phyloP scores from a whole-genome alignment of 2,113 vertebrate genomes.

The Amphilophus citrinellus region DNA sequence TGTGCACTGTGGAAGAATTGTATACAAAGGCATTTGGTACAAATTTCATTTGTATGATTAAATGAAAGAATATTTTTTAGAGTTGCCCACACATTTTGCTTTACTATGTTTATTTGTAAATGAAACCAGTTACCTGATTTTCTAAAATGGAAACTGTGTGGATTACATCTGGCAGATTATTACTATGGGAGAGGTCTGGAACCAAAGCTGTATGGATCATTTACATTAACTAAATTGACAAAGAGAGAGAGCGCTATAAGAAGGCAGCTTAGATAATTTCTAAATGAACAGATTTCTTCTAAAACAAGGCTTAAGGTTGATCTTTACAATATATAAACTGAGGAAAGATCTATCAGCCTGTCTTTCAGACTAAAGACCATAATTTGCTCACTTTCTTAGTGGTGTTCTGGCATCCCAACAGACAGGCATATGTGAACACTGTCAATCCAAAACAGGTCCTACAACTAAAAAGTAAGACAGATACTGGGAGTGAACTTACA shows the following conservation, averaged over 20 bases:
- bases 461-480: not conserved
- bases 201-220: not conserved
- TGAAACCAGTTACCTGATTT: not conserved
- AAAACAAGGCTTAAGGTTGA: not conserved
- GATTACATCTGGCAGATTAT: not conserved
- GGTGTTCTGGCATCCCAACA: not conserved
- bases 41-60: not conserved
- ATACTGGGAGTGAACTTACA: not conserved
- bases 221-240: not conserved
- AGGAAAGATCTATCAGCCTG: not conserved
- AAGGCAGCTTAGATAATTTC: not conserved
- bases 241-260: not conserved
- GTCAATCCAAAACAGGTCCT: not conserved
- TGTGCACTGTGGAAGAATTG: not conserved
- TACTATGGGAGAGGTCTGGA: not conserved
- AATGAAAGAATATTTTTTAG: not conserved
- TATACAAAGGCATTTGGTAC: not conserved
- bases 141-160: not conserved
- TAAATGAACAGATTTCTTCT: not conserved
- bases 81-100: not conserved
- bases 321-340: not conserved
- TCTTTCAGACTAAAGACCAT: not conserved
- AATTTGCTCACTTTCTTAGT: not conserved
- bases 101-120: not conserved
- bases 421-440: not conserved